Base-by-base conservation (phyloP, 2,888 invertebrate genomes). In the Lasioglossum lativentre region DNA sequence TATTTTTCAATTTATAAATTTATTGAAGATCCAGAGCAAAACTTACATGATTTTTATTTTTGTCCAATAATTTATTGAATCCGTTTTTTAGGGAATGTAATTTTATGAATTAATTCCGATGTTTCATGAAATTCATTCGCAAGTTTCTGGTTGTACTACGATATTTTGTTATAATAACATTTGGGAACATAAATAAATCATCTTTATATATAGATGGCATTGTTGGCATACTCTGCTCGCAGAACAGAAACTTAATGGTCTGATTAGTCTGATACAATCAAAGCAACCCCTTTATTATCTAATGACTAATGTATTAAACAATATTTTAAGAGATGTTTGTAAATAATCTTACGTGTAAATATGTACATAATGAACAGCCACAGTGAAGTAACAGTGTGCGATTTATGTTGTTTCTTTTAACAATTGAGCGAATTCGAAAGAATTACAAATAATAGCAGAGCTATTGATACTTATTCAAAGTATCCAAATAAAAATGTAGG, bases 401-500 rank as follows among this genome's bases (percentile, higher is more conserved):
- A 80, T 52, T 86, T 80, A 86, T 83, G 80, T 56, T 83, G 68
- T 66, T 42, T 42, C 40, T 42, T 10, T 42, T 12, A 42, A 42
- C 10, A 42, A 42, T 42, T 59, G 10, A 59, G 42, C 14, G 27
- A 68, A 80, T 27, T 75, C 76, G 78, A 78, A 78, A 75, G 40
- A 78, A 66, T 79, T 70, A 23, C 16, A 56, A 85, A 70, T 85
- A 73, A 56, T 78, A 82, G 19, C 66, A 40, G 34, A 66, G 59
- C 38, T 47, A 66, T 52, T 75, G 59, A 45, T 86, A 68, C 34
- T 59, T 30, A n/a, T n/a, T 30, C 40, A 66, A 70, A 79, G 75
- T 81, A 68, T 72, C 71, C 59, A 75, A 66, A 83, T 70, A 52
- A 70, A 89, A 89, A 78, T 88, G 89, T 89, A 82, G 19, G 89